Evolutionary conservation across 2,113 vertebrate species (phyloP), one percentile per base, ranked within the genome.

Genomic region (Cyanoramphus novaezelandiae): DNA sequence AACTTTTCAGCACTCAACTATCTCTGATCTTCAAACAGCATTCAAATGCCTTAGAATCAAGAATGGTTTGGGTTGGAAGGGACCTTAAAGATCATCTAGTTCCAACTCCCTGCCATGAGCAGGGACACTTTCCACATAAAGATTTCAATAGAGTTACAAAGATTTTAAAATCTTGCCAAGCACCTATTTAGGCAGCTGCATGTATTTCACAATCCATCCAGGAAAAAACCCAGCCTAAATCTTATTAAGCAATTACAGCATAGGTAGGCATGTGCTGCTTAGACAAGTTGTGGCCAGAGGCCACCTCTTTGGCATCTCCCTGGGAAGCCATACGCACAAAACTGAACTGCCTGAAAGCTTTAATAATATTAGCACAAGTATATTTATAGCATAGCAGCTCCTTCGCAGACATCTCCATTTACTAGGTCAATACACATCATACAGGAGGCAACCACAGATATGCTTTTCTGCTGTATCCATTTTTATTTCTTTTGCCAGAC

Each of bases 391-490:
- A 60, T 47, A 81, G 82, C 82, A 78, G 93, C 65, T 96, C 89
- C 75, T 89, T 55, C 63, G 50, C 90, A 95, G 86, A 93, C 88
- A 94, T 96, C 90, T 96, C 95, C 70, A 80, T 92, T 97, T 97
- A 96, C 93, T 93, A 95, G 86, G 65, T 95, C 95, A 97, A 97
- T 93, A 94, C 25, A 88, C 69, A 85, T 89, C 81, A 85, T 55
- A 82, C 57, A 84, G 68, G 78, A 96, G 87, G 63, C 62, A 92
- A 83, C 79, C 88, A 91, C 92, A 92, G 95, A 88, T 70, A 91
- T 17, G 72, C 67, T 86, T 95, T 92, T 65, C 82, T 77, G 52
- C 33, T 25, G 2, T 74, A 94, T 47, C 47, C 52, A 53, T 52
- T 87, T 90, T 75, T 94, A 75, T 81, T 90, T 95, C 69, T 95